A percentile compares a stretch with the other conserved stretches of the same genome.
These are phyloP conservation scores for Coluber constrictor DNA, from an alignment of 2,797 vertebrate species.

Conservation along the genomic window DNA sequence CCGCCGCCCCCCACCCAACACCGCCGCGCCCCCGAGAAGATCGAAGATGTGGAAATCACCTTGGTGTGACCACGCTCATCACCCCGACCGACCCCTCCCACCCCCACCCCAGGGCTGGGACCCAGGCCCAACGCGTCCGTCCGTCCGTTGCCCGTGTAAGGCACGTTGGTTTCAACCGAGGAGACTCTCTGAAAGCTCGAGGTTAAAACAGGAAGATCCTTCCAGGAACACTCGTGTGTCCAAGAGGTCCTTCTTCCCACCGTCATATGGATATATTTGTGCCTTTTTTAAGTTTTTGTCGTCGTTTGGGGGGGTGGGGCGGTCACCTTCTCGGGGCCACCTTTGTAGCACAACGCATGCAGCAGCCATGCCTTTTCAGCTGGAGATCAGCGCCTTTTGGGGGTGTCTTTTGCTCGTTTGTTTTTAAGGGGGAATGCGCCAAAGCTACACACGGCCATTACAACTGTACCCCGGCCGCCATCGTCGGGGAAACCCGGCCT, in stretches of 20 bases:
- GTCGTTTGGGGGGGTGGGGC: conserved; percentile 39
- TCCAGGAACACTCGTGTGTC: conserved; percentile 40
- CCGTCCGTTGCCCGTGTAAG: conserved; percentile 53
- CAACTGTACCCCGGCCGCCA: not conserved
- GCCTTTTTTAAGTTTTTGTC: conserved; percentile 66
- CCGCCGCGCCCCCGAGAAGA: conserved; percentile 85
- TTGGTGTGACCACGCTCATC: conserved; percentile 79
- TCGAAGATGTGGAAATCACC: conserved; percentile 96
- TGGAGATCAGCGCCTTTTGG: conserved; percentile 28
- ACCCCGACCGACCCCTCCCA: too few species aligned
- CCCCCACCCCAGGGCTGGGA: not conserved
- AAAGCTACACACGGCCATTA: not conserved
- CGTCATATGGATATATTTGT: conserved; percentile 65
- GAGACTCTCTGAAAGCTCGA: conserved; percentile 60
- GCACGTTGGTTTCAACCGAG: conserved; percentile 78
- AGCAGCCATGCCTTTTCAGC: conserved; percentile 34
- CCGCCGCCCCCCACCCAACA: conserved; percentile 92
- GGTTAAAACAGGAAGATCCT: conserved; percentile 56
- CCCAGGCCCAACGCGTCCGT: conserved; percentile 52
- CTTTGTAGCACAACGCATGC: conserved; percentile 60
- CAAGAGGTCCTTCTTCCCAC: conserved; percentile 59
- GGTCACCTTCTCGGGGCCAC: conserved; percentile 44
- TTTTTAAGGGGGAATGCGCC: conserved; percentile 49
- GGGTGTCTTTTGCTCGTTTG: fast-evolving
- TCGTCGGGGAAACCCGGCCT: not conserved